Evolutionary conservation across 2,888 invertebrate species (phyloP).

Genomic region (Euplexia lucipara): DNA sequence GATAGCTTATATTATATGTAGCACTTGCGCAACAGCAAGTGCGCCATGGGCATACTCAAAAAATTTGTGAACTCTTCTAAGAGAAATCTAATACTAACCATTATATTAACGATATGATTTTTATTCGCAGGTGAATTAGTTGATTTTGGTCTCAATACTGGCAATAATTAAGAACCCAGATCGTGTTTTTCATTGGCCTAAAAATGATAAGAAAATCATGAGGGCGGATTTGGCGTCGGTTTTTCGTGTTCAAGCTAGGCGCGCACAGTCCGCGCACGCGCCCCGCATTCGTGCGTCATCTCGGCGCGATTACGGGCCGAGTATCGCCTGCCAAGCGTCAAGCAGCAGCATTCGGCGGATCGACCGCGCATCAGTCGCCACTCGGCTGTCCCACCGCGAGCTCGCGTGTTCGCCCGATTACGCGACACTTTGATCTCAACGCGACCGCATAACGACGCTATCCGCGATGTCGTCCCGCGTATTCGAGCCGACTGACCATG

Average conservation of each 20-base stretch:
- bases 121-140: not conserved
- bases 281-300: conserved; percentile 78
- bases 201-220: not conserved
- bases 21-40: not conserved
- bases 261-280: conserved; percentile 79
- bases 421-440: conserved; percentile 43
- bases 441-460: conserved; percentile 46
- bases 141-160: not conserved
- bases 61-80: not conserved
- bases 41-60: not conserved
- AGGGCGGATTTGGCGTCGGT: conserved; percentile 15
- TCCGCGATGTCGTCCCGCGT: conserved; percentile 93
- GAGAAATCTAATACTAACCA: no score
- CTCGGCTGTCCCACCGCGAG: conserved; percentile 42
- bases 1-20: no score
- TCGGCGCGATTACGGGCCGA: conserved; percentile 61
- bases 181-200: not conserved
- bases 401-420: conserved; percentile 36
- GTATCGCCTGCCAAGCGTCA: conserved; percentile 57
- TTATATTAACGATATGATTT: not conserved
- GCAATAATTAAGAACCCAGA: not conserved
- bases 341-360: conserved; percentile 27
- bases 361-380: conserved; percentile 32
- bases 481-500: conserved; percentile 91
- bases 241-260: conserved; percentile 46